These are phyloP conservation scores for Chesias legatella DNA, from an alignment of 2,888 invertebrate species.

Conservation along the genomic window DNA sequence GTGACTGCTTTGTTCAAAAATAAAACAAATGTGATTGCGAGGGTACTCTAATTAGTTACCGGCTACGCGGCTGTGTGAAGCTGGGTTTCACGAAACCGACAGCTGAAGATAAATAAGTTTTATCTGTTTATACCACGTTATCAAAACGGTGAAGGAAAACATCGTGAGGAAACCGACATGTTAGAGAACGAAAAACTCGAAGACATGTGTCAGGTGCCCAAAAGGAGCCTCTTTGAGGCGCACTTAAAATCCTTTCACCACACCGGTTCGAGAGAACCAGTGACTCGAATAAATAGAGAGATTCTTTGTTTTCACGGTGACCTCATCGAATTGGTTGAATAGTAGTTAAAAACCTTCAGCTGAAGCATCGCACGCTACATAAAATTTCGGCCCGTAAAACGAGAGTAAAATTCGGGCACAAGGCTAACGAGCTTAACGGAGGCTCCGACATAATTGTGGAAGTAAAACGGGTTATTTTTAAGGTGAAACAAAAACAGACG, in stretches of 20 bases:
- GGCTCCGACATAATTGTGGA: conserved; percentile 14
- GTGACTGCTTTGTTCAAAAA: conserved; percentile 50
- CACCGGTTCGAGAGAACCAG: too few relatives aligned
- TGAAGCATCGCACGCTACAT: conserved; percentile 1
- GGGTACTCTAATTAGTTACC: conserved; percentile 46
- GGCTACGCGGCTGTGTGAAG: conserved; percentile 3
- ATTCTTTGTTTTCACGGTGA: too few relatives aligned
- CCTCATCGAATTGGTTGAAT: too few relatives aligned
- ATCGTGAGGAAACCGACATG: too few relatives aligned
- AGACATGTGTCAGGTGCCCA: too few relatives aligned
- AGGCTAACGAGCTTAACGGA: conserved; percentile 22
- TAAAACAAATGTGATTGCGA: conserved; percentile 45
- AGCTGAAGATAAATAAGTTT: not conserved
- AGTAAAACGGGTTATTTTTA: conserved; percentile 31
- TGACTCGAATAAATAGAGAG: too few relatives aligned
- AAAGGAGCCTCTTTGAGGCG: not conserved
- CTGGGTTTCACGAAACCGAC: not conserved
- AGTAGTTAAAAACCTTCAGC: too few relatives aligned
- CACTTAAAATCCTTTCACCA: too few relatives aligned
- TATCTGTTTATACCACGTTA: not conserved
- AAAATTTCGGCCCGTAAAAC: conserved; percentile 7
- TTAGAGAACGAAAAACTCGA: too few relatives aligned
- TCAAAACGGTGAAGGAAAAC: too few relatives aligned
- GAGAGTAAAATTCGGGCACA: conserved; percentile 9
- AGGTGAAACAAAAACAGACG: conserved; percentile 27